Evolutionary conservation across 1,140 invertebrate species (phyloP).

Genomic region (Chrysopa pallens): DNA sequence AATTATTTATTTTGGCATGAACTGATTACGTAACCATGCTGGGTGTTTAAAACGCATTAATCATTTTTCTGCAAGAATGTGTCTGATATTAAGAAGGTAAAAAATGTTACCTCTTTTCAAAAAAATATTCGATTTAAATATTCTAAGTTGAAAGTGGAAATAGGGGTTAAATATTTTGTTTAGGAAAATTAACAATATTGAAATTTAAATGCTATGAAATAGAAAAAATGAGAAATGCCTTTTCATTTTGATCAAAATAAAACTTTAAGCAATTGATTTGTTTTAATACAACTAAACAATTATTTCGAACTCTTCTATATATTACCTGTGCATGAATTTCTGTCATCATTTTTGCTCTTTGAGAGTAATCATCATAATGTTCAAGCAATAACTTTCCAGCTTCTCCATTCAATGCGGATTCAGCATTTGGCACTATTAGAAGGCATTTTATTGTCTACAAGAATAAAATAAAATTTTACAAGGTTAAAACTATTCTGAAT

Average conservation of each 20-base stretch:
- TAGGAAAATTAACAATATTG: conserved; percentile 1
- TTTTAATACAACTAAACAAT: too few species aligned
- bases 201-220: conserved; percentile 2
- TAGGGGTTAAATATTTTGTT: conserved; percentile 1
- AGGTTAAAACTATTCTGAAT: background rate
- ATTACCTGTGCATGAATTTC: conserved; percentile 74
- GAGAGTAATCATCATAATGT: conserved; percentile 80
- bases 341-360: conserved; percentile 83
- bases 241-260: too few species aligned
- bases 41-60: too few species aligned
- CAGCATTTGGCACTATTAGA: conserved; percentile 84
- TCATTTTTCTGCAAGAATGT: too few species aligned
- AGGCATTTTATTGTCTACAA: conserved; percentile 79
- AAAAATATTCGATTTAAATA: too few species aligned
- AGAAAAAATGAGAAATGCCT: conserved; percentile 7
- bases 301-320: too few species aligned
- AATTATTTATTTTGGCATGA: too few species aligned
- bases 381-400: conserved; percentile 80
- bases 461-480: conserved; percentile 7
- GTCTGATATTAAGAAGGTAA: too few species aligned
- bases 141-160: too few species aligned
- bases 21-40: too few species aligned
- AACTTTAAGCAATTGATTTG: too few species aligned
- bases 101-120: too few species aligned
- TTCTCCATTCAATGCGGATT: conserved; percentile 88